Evolutionary conservation across 2,888 invertebrate genomes (phyloP), one percentile per base, ranked within the genome.

Genomic region (Strigamia maritima): DNA sequence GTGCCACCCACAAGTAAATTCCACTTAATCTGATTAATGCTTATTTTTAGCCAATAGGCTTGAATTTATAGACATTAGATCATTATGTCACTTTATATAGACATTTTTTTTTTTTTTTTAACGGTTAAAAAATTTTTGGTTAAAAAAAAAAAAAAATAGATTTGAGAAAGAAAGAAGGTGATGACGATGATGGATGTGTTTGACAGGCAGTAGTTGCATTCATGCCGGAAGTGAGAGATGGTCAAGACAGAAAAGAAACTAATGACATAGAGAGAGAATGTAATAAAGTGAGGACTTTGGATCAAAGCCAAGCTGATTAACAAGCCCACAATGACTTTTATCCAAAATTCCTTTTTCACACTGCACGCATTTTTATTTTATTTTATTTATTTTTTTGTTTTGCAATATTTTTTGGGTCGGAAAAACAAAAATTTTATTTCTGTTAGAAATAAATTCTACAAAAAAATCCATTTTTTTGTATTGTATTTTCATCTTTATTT

Each of bases 251-350:
- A 70, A 28, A 70, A 70, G 70, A 70, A 70, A 70, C 70, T 70
- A 70, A 70, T 70, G 70, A 70, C 70, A 70, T 70, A 28, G 70
- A 6, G 26, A n/a, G 24, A 26, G 70, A 70, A 70, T 70, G 70
- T 70, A 70, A 70, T 70, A 70, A 70, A 70, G 70, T 70, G 70
- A 70, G 70, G 70, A 28, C 28, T 70, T 70, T 70, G 70, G 70
- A 70, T 1, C 26, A 10, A 12, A 24, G 70, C 70, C 70, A 70
- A 70, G 12, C 70, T 70, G 70, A 70, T 70, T 70, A 70, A 70
- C 70, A 28, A 70, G 70, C 70, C 28, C 26, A 70, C 70, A 70
- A 70, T 14, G 28, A 28, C 26, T 70, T 70, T 28, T 70, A 70
- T 14, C 28, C 28, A 54, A 54, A 19, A 44, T 22, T 0, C 22